These are phyloP conservation scores for Haliclystus octoradiatus DNA, from an alignment of 30 jellyfish, hydroid and myxozoan species.

Conservation along the genomic window DNA sequence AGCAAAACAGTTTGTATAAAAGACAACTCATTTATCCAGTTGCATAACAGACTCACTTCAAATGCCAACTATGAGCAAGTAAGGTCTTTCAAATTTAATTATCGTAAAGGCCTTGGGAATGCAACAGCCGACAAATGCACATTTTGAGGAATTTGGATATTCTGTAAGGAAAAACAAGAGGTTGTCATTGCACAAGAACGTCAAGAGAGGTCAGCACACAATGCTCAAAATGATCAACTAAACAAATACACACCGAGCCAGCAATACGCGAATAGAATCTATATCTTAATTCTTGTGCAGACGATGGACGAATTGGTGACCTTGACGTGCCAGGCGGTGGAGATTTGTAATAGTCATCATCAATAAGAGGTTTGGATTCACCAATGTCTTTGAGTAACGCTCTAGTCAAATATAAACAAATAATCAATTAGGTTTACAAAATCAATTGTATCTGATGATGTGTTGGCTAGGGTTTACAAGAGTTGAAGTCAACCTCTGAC, in stretches of 20 bases:
- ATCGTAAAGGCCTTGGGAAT: constrained; percentile 64
- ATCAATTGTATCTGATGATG: no score
- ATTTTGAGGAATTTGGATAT: constrained; percentile 69
- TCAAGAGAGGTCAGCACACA: no score
- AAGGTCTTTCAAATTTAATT: no score
- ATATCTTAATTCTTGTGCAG: constrained; percentile 67
- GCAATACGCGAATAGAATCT: constrained; percentile 68
- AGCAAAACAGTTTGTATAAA: no score
- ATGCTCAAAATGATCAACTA: no score
- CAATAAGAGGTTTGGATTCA: constrained; percentile 61
- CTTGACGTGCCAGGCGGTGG: constrained; percentile 50
- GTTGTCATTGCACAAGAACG: no score
- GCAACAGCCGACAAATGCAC: constrained; percentile 70
- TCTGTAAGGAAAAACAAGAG: constrained; percentile 6
- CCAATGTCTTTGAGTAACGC: constrained; percentile 10
- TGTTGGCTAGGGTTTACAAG: no score
- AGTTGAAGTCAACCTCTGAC: no score
- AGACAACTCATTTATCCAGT: no score
- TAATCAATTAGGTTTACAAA: no score
- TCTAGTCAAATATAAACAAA: neutral
- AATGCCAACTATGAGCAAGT: no score
- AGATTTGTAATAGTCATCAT: constrained; percentile 2
- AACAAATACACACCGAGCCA: constrained; percentile 66
- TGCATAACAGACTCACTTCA: no score
- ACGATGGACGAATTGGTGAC: constrained; percentile 44